Conservation (phyloP, 1,140 invertebrate species). For the Macrocentrus cingulum region DNA sequence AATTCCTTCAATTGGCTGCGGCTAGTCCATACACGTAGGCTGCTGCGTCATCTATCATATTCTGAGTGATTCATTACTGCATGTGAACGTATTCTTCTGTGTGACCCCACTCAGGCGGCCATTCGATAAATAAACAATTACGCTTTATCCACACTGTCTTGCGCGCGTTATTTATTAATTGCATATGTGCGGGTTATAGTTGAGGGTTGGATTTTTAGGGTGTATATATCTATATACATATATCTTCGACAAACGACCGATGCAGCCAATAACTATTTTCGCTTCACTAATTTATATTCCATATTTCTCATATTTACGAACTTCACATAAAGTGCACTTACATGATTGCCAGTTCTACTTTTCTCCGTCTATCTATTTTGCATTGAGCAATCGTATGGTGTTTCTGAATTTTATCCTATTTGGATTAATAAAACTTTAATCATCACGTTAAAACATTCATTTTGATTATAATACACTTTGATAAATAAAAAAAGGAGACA, state of each 20-base stretch:
- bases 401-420: constrained; percentile 1
- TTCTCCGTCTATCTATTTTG: constrained; percentile 5
- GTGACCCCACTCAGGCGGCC: too few species aligned
- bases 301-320: background rate
- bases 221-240: too few species aligned
- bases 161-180: constrained; percentile 36
- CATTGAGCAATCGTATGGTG: background rate
- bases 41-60: constrained; percentile 32
- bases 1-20: background rate
- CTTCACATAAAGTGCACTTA: constrained; percentile 17
- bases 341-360: constrained; percentile 18
- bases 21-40: background rate
- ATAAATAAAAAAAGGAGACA: background rate
- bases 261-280: constrained; percentile 2
- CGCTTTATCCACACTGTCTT: constrained; percentile 20
- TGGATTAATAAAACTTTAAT: too few species aligned
- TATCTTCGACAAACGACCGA: too few species aligned
- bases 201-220: background rate
- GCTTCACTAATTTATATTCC: constrained; percentile 7
- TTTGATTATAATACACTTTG: background rate
- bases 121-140: constrained; percentile 36
- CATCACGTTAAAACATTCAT: too few species aligned
- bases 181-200: constrained; percentile 18
- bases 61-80: constrained; percentile 34
- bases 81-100: background rate